phyloP scores from a whole-genome alignment of 2,797 vertebrate species.

The Esox lucius region DNA sequence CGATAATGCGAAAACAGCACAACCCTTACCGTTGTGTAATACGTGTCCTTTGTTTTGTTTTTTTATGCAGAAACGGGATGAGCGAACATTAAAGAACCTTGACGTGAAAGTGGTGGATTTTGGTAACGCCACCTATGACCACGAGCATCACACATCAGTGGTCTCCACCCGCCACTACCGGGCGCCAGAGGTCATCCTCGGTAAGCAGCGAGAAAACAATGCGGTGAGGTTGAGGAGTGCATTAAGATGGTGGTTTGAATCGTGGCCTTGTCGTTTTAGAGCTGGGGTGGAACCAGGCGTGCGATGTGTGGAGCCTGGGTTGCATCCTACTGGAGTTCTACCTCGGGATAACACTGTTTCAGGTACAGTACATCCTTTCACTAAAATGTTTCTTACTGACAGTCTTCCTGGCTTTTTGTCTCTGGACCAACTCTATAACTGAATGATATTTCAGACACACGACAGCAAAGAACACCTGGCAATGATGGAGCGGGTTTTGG shows the following conservation, averaged over 20 bases:
- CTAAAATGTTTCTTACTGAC: not conserved
- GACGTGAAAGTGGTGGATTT: slow-evolving; percentile 96
- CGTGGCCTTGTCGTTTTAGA: slow-evolving; percentile 62
- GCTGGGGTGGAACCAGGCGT: slow-evolving; percentile 85
- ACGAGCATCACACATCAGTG: slow-evolving; percentile 88
- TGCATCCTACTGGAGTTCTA: slow-evolving; percentile 88
- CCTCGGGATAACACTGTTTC: slow-evolving; percentile 82
- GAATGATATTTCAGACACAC: slow-evolving; percentile 73
- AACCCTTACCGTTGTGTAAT: not conserved
- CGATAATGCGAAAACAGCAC: not conserved
- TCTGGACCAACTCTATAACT: too few relatives aligned
- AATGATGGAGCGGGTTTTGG: slow-evolving; percentile 94
- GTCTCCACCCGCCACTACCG: slow-evolving; percentile 95
- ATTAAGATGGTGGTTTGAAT: not conserved
- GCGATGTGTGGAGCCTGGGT: slow-evolving; percentile 88
- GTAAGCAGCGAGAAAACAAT: slow-evolving; percentile 61
- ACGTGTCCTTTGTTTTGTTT: slow-evolving; percentile 12
- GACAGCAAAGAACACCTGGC: slow-evolving; percentile 89
- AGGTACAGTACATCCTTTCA: slow-evolving; percentile 56
- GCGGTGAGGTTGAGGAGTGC: not conserved
- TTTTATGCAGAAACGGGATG: slow-evolving; percentile 75
- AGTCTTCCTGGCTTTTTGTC: not conserved
- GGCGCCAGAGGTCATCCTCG: slow-evolving; percentile 93
- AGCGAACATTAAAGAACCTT: slow-evolving; percentile 79
- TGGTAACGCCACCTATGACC: slow-evolving; percentile 91